phyloP scores from a whole-genome alignment of 2,797 vertebrate genomes.

The Poecilia wingei region DNA sequence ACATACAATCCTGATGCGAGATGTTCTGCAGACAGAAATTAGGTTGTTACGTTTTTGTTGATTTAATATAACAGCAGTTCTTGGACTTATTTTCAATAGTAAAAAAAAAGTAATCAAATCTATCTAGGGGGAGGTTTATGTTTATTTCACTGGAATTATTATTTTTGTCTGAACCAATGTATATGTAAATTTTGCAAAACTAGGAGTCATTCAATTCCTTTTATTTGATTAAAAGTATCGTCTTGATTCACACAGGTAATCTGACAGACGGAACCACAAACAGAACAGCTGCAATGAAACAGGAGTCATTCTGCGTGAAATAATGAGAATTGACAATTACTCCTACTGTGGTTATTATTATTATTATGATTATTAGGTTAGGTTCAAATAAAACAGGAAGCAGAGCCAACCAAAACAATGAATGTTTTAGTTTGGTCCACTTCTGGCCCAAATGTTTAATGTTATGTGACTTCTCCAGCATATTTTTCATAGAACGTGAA shows the following conservation, averaged over 20 bases:
- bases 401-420: not conserved
- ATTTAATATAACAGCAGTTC: not conserved
- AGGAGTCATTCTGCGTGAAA: not conserved
- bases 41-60: not conserved
- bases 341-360: not conserved
- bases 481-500: not conserved
- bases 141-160: not conserved
- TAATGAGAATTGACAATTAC: not conserved
- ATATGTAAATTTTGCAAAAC: not conserved
- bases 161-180: not conserved
- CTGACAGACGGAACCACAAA: not conserved
- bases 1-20: not conserved
- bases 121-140: not conserved
- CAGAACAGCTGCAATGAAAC: not conserved
- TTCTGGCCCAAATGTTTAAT: not conserved
- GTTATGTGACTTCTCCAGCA: not conserved
- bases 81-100: not conserved
- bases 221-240: not conserved
- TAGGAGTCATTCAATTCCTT: not conserved
- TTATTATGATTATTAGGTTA: not conserved
- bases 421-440: not conserved
- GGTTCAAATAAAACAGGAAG: not conserved
- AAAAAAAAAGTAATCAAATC: not conserved
- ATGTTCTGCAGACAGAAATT: not conserved
- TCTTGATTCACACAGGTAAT: not conserved